Base-by-base conservation (phyloP, 1,140 invertebrate genomes). In the Eumeta japonica region DNA sequence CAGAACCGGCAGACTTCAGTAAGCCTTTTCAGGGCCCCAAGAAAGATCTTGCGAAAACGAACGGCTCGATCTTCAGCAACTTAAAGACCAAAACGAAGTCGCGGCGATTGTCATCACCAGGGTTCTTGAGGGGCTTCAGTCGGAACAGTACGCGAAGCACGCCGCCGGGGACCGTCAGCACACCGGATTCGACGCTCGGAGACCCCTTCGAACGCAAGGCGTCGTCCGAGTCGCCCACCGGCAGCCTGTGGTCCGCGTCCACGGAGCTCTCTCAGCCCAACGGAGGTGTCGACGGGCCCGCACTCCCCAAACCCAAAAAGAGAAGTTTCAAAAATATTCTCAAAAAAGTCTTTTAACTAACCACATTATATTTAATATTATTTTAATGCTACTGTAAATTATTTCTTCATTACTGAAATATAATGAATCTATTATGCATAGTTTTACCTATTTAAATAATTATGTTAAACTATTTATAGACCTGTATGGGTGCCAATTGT, bases 331-430 rank as follows among this genome's bases (percentile, higher is more conserved):
- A 79, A 50, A 83, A 81, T 68, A 83, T 84, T 63, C 74, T 83
- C 49, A 82, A 77, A 51, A 84, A 83, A 71, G 75, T 84, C 59
- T 83, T 84, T 73, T 83, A 74, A 81, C n/a, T n/a, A n/a, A n/a
- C n/a, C n/a, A n/a, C n/a, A n/a, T n/a, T n/a, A n/a, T n/a, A n/a
- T n/a, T n/a, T n/a, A n/a, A n/a, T n/a, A n/a, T n/a, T n/a, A n/a
- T n/a, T n/a, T n/a, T n/a, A n/a, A n/a, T 31, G 52, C 57, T 67
- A 55, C 58, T 62, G 58, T 67, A 67, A 62, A 60, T 64, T 64
- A 64, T 62, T 66, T 63, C 50, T 43, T 55, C 52, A 50, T 56
- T 45, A 54, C n/a, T n/a, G n/a, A n/a, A n/a, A n/a, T n/a, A n/a
- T n/a, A n/a, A n/a, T n/a, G n/a, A n/a, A n/a, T n/a, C n/a, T n/a